Evolutionary conservation across 92 coral and sea anemone species (phyloP), one percentile per base, ranked within the genome.

Genomic region (Montipora capitata): DNA sequence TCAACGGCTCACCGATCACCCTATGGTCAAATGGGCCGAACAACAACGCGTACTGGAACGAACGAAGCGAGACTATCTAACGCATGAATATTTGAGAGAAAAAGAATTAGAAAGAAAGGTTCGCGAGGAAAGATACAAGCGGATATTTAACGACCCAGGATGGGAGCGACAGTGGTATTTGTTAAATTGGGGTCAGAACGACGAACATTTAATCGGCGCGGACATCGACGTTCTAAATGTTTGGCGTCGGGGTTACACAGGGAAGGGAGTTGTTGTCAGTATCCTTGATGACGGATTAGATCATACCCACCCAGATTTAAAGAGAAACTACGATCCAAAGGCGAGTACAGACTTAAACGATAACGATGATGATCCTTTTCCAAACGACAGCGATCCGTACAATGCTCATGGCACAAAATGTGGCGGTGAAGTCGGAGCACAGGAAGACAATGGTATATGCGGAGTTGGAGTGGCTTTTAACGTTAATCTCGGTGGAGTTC

Each of bases 321-420:
- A 93, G 74, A 88, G 94, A 82, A 96, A 96, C 92, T 96, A 93
- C 66, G 99, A 96, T 75, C 96, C 95, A 2, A 61, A 91, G 52
- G 99, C 99, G 48, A 96, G 99, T 68, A 84, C 65, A 8, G 97
- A 96, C 62, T 89, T 96, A n/a, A 96, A 96, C 79, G 91, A 93
- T n/a, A 63, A 86, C 1, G 93, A 87, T 7, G 70, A 77, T 42
- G 99, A 96, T 54, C 99, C 99, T 2, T 93, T 90, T 38, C 99
- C 99, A 0, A 89, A 91, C 80, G 99, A 96, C 79, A 70, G 67
- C 73, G 99, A 96, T 86, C 95, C 98, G 15, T 96, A 96, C 89
- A 96, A 96, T 72, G 99, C 99, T 27, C 99, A 96, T 81, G 99
- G 99, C 12, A 96, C 99, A n/a, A 96, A 96, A 89, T 96, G 99